A percentile compares a stretch with the other conserved stretches of the same genome.
Conservation (phyloP, 2,113 vertebrate genomes). For the Apeltes quadracus region DNA sequence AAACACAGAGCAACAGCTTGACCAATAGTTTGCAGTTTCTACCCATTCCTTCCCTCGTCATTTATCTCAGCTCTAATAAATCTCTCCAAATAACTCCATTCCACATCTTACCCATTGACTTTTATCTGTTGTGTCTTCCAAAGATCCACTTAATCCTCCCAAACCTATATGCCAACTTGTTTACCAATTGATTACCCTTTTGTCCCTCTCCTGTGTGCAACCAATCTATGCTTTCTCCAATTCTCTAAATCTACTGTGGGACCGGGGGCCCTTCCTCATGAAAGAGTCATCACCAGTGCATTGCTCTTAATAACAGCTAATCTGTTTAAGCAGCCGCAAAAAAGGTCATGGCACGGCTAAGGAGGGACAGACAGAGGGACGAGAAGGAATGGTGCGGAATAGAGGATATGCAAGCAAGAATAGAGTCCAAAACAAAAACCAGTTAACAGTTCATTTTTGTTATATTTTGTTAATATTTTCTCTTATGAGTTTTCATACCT, state of each 20-base stretch:
- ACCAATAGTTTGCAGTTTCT: constrained; percentile 35
- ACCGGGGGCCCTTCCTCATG: constrained; percentile 69
- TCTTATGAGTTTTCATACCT: constrained; percentile 18
- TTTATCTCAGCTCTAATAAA: constrained; percentile 12
- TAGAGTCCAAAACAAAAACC: constrained; percentile 21
- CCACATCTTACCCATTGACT: constrained; percentile 4
- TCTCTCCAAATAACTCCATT: constrained; percentile 30
- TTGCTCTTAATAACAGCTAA: constrained; percentile 81
- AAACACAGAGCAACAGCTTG: constrained; percentile 3
- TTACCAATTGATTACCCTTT: constrained; percentile 1
- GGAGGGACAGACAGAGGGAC: constrained; percentile 32
- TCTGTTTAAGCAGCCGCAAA: constrained; percentile 80
- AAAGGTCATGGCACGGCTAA: constrained; percentile 77
- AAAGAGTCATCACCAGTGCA: constrained; percentile 77
- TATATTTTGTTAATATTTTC: constrained; percentile 20
- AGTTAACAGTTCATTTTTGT: not conserved
- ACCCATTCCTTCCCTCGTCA: constrained; percentile 5
- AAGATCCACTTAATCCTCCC: constrained; percentile 1
- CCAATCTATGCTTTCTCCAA: constrained; percentile 22
- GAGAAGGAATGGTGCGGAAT: constrained; percentile 53
- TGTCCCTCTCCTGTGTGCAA: constrained; percentile 13
- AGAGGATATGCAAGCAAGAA: constrained; percentile 52
- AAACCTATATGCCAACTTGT: constrained; percentile 25
- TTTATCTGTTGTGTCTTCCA: not conserved
- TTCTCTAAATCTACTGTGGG: constrained; percentile 38